Percentiles rank a stretch among this genome's conserved stretches.
These are phyloP conservation scores for Oreocharis arfaki DNA, from an alignment of 2,113 vertebrate genomes.

Conservation along the genomic window DNA sequence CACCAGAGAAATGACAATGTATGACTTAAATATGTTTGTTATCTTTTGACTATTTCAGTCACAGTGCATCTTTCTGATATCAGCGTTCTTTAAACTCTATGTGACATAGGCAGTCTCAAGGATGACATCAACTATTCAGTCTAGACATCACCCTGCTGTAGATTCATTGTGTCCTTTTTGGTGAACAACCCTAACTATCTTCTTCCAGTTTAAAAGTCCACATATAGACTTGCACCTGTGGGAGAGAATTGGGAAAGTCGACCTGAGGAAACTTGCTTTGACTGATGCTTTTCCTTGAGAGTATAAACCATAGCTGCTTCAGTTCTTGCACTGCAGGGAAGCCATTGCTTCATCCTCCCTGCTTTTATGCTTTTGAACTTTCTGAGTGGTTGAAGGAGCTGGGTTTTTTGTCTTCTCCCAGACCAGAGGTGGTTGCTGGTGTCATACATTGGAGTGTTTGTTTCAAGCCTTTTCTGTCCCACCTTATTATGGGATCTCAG, in stretches of 20 bases:
- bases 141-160: neutral
- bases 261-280: neutral
- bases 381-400: neutral
- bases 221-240: neutral
- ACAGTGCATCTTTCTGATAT: neutral
- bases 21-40: neutral
- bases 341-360: neutral
- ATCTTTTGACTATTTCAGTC: neutral
- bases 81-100: neutral
- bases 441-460: neutral
- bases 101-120: neutral
- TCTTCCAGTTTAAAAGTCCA: neutral
- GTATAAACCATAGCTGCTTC: neutral
- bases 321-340: neutral
- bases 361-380: neutral
- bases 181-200: neutral
- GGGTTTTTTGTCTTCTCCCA: neutral
- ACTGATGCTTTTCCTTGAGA: neutral
- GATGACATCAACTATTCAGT: neutral
- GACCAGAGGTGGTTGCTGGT: neutral
- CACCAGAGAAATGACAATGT: neutral
- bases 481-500: neutral
- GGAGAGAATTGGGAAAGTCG: neutral
- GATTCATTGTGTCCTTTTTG: neutral
- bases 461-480: neutral